Evolutionary conservation across 1,140 invertebrate species (phyloP).

Genomic region (Calephelis nemesis): DNA sequence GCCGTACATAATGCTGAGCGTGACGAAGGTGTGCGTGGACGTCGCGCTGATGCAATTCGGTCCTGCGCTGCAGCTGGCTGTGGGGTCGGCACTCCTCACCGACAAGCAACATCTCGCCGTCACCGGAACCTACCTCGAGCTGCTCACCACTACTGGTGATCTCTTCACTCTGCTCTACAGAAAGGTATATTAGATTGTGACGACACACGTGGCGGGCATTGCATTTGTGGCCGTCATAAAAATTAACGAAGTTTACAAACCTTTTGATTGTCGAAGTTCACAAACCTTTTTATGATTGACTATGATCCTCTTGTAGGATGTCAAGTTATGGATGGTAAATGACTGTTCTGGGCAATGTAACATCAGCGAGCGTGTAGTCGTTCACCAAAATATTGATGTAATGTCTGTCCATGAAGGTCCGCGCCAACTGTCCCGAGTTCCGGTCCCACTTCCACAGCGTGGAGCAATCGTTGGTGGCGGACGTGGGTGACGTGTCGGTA

Average conservation of each 20-base stretch:
- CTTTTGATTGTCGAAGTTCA: too few species aligned
- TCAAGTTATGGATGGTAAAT: too few species aligned
- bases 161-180: slow-evolving; percentile 87
- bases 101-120: slow-evolving; percentile 89
- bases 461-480: slow-evolving; percentile 87
- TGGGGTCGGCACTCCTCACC: slow-evolving; percentile 86
- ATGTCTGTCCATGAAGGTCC: slow-evolving; percentile 77
- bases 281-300: too few species aligned
- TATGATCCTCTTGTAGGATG: too few species aligned
- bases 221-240: too few species aligned
- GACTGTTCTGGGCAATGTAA: too few species aligned
- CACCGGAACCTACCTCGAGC: slow-evolving; percentile 88
- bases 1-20: slow-evolving; percentile 87
- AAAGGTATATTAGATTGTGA: slow-evolving; percentile 20
- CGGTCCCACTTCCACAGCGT: slow-evolving; percentile 89
- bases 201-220: too few species aligned
- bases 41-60: slow-evolving; percentile 89
- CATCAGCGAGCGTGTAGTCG: background rate
- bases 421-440: slow-evolving; percentile 91
- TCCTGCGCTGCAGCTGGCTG: slow-evolving; percentile 86
- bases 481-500: slow-evolving; percentile 83
- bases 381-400: background rate
- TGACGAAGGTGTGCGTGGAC: slow-evolving; percentile 86
- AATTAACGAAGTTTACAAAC: too few species aligned
- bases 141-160: slow-evolving; percentile 85